Conservation (phyloP, 2,113 vertebrate species). For the Caretta caretta region DNA sequence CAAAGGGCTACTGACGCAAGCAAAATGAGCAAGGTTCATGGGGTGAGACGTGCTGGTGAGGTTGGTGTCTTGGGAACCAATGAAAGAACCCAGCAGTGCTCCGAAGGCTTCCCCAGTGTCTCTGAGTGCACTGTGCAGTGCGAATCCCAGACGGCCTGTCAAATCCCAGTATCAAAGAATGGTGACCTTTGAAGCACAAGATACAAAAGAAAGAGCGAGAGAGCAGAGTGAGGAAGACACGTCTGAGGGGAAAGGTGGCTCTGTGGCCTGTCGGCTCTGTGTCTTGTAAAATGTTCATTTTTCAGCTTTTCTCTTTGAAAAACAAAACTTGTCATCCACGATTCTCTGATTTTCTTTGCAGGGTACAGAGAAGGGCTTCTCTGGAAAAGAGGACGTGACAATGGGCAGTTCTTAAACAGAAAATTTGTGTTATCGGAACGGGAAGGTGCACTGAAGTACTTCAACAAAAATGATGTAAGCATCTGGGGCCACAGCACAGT, state of each 20-base stretch:
- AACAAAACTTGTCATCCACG: neutral
- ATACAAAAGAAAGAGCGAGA: neutral
- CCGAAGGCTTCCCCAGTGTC: neutral
- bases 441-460: constrained; percentile 95
- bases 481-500: fast-evolving
- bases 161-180: fast-evolving
- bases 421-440: constrained; percentile 94
- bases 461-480: constrained; percentile 96
- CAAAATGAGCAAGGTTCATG: neutral
- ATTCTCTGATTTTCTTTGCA: constrained; percentile 64
- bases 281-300: neutral
- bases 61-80: neutral
- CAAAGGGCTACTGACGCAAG: fast-evolving
- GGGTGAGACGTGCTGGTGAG: neutral
- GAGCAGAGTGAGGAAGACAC: neutral
- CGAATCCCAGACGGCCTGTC: neutral
- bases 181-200: neutral
- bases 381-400: constrained; percentile 96
- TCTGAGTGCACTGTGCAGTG: fast-evolving
- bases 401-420: constrained; percentile 93
- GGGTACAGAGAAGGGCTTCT: constrained; percentile 96
- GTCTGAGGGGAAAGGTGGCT: neutral
- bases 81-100: neutral
- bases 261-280: fast-evolving
- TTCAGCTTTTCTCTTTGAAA: fast-evolving